phyloP scores from a whole-genome alignment of 1,140 invertebrate genomes.

The Acromyrmex echinatior region DNA sequence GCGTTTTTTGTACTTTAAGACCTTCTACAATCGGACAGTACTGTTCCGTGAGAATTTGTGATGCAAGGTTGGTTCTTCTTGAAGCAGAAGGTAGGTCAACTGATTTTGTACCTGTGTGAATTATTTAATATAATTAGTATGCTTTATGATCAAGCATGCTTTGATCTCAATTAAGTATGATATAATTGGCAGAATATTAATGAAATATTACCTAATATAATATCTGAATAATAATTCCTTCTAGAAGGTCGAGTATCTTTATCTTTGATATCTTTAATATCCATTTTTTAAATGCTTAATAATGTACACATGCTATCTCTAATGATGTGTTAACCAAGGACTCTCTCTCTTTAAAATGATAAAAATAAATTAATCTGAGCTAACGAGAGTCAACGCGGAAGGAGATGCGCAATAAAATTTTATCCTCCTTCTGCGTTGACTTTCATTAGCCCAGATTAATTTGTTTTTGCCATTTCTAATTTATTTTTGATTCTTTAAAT shows the following conservation, averaged over 20 bases:
- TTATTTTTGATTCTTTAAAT: background rate
- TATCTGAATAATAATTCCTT: conserved; percentile 77
- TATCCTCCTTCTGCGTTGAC: too few relatives aligned
- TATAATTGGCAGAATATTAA: too few relatives aligned
- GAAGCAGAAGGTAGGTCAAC: conserved; percentile 22
- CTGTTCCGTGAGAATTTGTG: conserved; percentile 83
- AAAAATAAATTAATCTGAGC: too few relatives aligned
- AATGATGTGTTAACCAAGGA: background rate
- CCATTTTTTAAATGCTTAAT: conserved; percentile 35
- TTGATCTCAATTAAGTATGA: conserved; percentile 18
- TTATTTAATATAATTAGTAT: background rate
- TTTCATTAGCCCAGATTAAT: too few relatives aligned
- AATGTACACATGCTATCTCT: background rate
- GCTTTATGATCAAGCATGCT: background rate
- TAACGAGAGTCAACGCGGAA: too few relatives aligned
- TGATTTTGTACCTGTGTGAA: conserved; percentile 15
- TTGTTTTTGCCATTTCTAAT: background rate
- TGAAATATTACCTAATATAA: conserved; percentile 62
- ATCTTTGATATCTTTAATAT: conserved; percentile 37
- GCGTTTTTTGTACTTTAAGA: conserved; percentile 81
- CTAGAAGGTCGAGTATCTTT: background rate
- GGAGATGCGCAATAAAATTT: too few relatives aligned
- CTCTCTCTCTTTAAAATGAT: too few relatives aligned
- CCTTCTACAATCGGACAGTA: conserved; percentile 85
- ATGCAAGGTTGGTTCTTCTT: conserved; percentile 76